phyloP scores from a whole-genome alignment of 2,888 invertebrate species.

The Micoletzkya japonica region DNA sequence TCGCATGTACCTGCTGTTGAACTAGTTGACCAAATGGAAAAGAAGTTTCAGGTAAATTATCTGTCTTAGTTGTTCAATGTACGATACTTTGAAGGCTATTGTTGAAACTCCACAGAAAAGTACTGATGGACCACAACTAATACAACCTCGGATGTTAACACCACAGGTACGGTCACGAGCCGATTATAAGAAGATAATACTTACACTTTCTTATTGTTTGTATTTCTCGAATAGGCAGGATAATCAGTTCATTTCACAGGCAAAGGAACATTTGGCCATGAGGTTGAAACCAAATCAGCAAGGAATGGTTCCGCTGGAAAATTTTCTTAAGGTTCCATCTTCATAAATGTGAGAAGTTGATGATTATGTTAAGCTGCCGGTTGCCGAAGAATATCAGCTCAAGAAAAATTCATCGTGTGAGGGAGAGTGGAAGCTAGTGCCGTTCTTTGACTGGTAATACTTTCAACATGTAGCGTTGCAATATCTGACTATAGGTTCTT shows the following conservation, averaged over 20 bases:
- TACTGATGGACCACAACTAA: conserved; percentile 55
- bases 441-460: conserved; percentile 45
- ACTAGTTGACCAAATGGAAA: conserved; percentile 61
- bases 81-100: conserved; percentile 43
- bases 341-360: neutral
- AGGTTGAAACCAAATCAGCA: conserved; percentile 57
- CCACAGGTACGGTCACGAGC: conserved; percentile 32
- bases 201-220: neutral
- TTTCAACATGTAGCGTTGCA: neutral
- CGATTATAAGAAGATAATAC: neutral
- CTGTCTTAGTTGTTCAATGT: neutral
- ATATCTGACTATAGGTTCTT: conserved; percentile 43
- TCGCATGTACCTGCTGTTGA: conserved; percentile 50
- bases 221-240: neutral
- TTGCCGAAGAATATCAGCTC: conserved; percentile 57
- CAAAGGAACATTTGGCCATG: conserved; percentile 55
- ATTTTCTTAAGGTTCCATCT: conserved; percentile 52
- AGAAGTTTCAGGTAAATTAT: conserved; percentile 58
- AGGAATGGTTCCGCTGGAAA: conserved; percentile 50
- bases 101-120: conserved; percentile 62
- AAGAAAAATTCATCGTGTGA: conserved; percentile 47
- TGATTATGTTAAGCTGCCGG: conserved; percentile 45
- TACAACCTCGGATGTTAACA: conserved; percentile 55
- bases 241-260: conserved; percentile 27
- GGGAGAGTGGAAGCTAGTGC: conserved; percentile 63